phyloP scores from a whole-genome alignment of 2,888 invertebrate genomes.

The Helleia helle region DNA sequence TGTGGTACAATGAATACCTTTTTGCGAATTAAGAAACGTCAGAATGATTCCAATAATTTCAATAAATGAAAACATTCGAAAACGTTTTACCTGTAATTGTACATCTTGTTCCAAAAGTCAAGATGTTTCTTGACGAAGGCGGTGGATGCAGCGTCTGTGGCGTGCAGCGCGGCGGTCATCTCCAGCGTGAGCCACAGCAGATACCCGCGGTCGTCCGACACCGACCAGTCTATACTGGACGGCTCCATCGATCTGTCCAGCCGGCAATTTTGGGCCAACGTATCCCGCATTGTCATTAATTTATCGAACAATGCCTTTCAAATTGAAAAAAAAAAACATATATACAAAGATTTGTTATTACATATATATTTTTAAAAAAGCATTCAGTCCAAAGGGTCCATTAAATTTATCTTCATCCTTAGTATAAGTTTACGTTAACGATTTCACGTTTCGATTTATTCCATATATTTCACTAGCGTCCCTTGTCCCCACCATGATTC shows the following conservation, averaged over 20 bases:
- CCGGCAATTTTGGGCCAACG: conserved; percentile 64
- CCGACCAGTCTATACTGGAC: conserved; percentile 78
- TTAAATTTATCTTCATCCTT: too few relatives aligned
- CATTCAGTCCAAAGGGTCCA: too few relatives aligned
- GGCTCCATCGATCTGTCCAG: conserved; percentile 80
- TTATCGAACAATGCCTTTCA: conserved; percentile 82
- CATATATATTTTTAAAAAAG: too few relatives aligned
- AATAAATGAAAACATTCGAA: too few relatives aligned
- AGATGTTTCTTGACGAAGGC: conserved; percentile 85
- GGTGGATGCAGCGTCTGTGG: conserved; percentile 78
- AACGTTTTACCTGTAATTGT: conserved; percentile 82
- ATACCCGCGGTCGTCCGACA: conserved; percentile 85
- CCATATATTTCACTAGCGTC: too few relatives aligned
- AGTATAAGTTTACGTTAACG: too few relatives aligned
- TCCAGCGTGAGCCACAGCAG: conserved; percentile 84
- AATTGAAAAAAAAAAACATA: conserved; percentile 15
- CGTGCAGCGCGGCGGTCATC: conserved; percentile 80
- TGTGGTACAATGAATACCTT: too few relatives aligned
- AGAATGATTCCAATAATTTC: too few relatives aligned
- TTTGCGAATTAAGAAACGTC: too few relatives aligned
- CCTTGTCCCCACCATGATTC: too few relatives aligned
- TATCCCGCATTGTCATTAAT: conserved; percentile 82
- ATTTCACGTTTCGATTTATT: too few relatives aligned
- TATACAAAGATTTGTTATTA: too few relatives aligned
- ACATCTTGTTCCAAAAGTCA: conserved; percentile 83